Evolutionary conservation across 23 tunicate genomes (phyloP), one percentile per base, ranked within the genome.

Genomic region (Pegea sp.): DNA sequence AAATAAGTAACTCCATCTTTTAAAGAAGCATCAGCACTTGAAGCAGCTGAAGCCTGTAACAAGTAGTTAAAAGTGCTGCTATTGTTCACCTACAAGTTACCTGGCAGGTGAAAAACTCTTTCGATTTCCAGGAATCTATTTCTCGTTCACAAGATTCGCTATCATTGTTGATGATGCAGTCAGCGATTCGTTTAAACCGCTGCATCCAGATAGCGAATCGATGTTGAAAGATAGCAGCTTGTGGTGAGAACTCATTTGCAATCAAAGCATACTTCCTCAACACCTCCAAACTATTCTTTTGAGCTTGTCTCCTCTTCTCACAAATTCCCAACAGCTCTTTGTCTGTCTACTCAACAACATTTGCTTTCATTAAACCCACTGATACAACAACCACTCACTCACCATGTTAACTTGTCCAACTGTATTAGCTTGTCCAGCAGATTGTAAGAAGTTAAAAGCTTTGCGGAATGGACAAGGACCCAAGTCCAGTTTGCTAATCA

Each of bases 361-460:
- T 38, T 38, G 13, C 46, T 11, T 7, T 5, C 48, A 56, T 28
- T 28, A 8, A 56, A 6, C 60, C 21, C 60, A 24, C 13, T 24
- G 43, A 24, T 6, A 20, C 44, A 24, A 26, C 44, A 50, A 11
- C 22, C 18, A 50, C 56, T 34, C n/a, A 48, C 71, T 57, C 44
- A 80, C 93, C 75, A 54, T 52, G 28, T 80, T 79, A 0, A 75
- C 93, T 62, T 80, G 93, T 33, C 69, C 53, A 31, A 70, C 93
- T 80, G 72, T 80, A 26, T 56, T 67, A 26, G 93, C 93, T 49
- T 80, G 93, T 26, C 86, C 86, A 3, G 95, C 86, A 1, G 71
- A 60, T 33, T 84, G 73, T 1, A 84, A 71, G 30, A 84, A 84
- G 26, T 63, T 62, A 1, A 68, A 52, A 5, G 95, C 86, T 29